phyloP scores from a whole-genome alignment of 2,888 invertebrate species.

The Abrostola tripartita region DNA sequence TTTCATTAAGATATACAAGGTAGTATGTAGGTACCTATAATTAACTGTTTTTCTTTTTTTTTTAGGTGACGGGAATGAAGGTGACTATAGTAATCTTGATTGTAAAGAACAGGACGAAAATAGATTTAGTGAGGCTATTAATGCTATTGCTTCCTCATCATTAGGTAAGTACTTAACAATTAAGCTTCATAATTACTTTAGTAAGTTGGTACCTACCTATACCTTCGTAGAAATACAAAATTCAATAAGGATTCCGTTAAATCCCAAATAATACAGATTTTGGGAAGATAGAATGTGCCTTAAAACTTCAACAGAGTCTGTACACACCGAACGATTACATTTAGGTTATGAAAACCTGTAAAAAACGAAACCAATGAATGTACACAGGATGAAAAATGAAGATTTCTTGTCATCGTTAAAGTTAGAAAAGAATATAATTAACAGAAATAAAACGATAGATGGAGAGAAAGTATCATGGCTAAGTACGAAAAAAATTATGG shows the following conservation, averaged over 20 bases:
- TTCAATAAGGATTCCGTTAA: no score
- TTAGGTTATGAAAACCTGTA: constrained; percentile 32
- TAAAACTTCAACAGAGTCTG: constrained; percentile 36
- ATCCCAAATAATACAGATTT: constrained; percentile 47
- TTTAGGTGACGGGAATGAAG: constrained; percentile 6
- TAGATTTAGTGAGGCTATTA: no score
- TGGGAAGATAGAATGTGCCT: constrained; percentile 36
- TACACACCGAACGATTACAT: constrained; percentile 37
- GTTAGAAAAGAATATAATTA: constrained; percentile 31
- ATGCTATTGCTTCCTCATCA: no score
- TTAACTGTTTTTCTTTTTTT: constrained; percentile 8
- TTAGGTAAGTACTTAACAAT: constrained; percentile 4
- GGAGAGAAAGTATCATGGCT: constrained; percentile 31
- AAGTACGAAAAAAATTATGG: constrained; percentile 31
- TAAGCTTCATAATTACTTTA: constrained; percentile 4
- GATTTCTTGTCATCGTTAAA: constrained; percentile 5
- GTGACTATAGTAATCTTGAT: constrained; percentile 6
- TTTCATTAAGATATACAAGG: no score
- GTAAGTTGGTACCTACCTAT: constrained; percentile 4
- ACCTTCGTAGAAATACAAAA: no score
- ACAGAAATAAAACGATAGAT: constrained; percentile 25
- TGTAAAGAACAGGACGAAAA: not conserved
- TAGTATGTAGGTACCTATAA: no score
- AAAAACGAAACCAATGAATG: constrained; percentile 27
- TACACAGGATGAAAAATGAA: constrained; percentile 30